Percentiles rank a stretch among this genome's conserved stretches.
phyloP scores from a whole-genome alignment of 2,888 invertebrate species.

The Pollenia griseotomentosa region DNA sequence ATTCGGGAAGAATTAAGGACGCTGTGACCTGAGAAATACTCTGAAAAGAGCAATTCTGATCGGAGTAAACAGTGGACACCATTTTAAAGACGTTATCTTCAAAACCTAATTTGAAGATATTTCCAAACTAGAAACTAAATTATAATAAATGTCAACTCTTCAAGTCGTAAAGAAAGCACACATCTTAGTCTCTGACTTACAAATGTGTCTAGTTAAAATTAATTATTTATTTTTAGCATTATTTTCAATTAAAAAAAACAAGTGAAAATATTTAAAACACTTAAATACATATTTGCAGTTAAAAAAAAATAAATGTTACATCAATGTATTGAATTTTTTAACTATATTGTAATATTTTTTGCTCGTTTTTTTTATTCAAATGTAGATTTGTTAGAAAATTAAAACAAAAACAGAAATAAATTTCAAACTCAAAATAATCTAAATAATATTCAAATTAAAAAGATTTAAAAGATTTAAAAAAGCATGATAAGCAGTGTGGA shows the following conservation, averaged over 20 bases:
- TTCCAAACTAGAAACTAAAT: too few species aligned
- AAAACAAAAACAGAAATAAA: constrained; percentile 1
- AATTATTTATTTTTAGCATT: constrained; percentile 6
- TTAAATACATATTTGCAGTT: constrained; percentile 63
- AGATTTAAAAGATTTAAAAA: background rate
- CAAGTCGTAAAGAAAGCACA: too few species aligned
- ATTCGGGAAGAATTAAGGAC: too few species aligned
- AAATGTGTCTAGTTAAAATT: constrained; percentile 58
- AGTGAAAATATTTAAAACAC: constrained; percentile 62
- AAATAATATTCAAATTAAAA: constrained; percentile 21
- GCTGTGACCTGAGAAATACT: too few species aligned
- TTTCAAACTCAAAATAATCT: constrained; percentile 25
- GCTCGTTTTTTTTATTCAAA: constrained; percentile 16
- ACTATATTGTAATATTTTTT: constrained; percentile 36
- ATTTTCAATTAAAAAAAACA: constrained; percentile 44
- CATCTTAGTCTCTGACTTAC: background rate
- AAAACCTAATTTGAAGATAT: too few species aligned
- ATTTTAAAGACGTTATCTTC: too few species aligned
- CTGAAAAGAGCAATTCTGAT: too few species aligned
- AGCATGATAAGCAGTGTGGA: constrained; percentile 19
- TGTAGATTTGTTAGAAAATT: constrained; percentile 25
- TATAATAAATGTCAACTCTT: too few species aligned
- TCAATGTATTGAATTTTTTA: constrained; percentile 62
- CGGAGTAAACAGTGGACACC: too few species aligned
- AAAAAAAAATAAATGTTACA: constrained; percentile 57